Evolutionary conservation across 2,888 invertebrate genomes (phyloP).

Genomic region (Hipparchia semele): DNA sequence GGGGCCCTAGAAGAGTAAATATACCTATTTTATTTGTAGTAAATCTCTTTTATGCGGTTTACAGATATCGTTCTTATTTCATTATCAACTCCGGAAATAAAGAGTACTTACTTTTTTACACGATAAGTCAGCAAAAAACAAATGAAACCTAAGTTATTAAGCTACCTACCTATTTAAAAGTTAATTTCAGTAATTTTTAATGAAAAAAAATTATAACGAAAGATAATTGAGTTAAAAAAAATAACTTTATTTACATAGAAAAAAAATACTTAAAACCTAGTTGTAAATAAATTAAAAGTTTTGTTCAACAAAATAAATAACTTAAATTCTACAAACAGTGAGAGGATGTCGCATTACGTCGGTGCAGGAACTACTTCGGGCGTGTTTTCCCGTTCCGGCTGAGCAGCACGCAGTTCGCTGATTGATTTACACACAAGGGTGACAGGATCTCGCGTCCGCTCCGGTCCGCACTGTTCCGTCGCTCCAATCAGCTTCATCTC

Average conservation of each 20-base stretch:
- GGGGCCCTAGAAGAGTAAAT: no score
- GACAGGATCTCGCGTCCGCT: slow-evolving; percentile 85
- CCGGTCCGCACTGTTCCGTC: slow-evolving; percentile 89
- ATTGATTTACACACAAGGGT: slow-evolving; percentile 82
- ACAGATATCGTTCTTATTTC: no score
- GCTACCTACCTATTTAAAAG: no score
- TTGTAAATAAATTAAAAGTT: not conserved
- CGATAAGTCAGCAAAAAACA: no score
- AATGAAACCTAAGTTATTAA: no score
- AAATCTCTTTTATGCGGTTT: no score
- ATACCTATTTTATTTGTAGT: no score
- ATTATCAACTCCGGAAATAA: no score
- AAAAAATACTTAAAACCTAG: not conserved
- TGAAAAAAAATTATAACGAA: no score
- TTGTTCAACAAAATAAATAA: slow-evolving; percentile 8
- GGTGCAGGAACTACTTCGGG: slow-evolving; percentile 59
- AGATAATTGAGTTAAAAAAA: not conserved
- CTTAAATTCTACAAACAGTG: slow-evolving; percentile 8
- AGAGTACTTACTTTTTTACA: no score
- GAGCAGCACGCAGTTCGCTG: slow-evolving; percentile 31
- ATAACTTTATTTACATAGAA: slow-evolving; percentile 13
- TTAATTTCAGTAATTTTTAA: no score
- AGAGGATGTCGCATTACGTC: slow-evolving; percentile 47
- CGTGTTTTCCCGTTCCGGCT: slow-evolving; percentile 39
- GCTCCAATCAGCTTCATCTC: slow-evolving; percentile 85